Evolutionary conservation across 2,113 vertebrate species (phyloP).

Genomic region (Hypomesus transpacificus): DNA sequence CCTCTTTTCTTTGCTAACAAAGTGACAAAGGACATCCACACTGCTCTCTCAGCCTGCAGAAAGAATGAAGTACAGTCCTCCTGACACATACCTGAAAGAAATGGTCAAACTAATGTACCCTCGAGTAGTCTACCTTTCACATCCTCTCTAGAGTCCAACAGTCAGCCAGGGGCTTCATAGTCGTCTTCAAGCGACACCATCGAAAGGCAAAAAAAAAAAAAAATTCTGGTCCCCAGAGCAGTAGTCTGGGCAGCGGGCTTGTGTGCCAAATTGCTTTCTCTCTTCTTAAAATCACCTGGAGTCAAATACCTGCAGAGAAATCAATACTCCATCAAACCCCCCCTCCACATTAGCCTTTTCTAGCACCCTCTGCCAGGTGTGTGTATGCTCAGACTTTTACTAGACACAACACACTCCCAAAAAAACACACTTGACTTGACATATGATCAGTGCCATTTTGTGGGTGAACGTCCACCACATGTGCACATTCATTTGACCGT

Average conservation of each 20-base stretch:
- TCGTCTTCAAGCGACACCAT: background rate
- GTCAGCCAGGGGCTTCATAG: background rate
- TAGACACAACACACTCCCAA: constrained; percentile 7
- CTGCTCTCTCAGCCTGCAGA: too few relatives aligned
- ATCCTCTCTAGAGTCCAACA: constrained; percentile 3
- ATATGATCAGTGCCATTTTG: too few relatives aligned
- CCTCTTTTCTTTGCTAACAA: too few relatives aligned
- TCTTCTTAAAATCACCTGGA: constrained; percentile 29
- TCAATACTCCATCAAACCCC: constrained; percentile 47
- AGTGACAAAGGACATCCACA: too few relatives aligned
- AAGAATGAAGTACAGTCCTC: too few relatives aligned
- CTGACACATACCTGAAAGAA: too few relatives aligned
- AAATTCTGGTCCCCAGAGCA: constrained; percentile 4
- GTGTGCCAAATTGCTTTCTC: constrained; percentile 23
- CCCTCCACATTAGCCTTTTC: constrained; percentile 30
- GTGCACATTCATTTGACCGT: too few relatives aligned
- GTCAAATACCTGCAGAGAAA: constrained; percentile 34
- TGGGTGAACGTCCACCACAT: too few relatives aligned
- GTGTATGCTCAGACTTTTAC: constrained; percentile 7
- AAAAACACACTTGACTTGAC: background rate
- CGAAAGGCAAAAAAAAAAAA: constrained; percentile 5
- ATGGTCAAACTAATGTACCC: background rate
- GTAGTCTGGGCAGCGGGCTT: constrained; percentile 17
- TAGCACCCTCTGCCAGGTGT: constrained; percentile 13
- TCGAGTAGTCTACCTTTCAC: constrained; percentile 15